Base-by-base conservation (phyloP, 2,888 invertebrate species). In the Meiosimyza decipiens region DNA sequence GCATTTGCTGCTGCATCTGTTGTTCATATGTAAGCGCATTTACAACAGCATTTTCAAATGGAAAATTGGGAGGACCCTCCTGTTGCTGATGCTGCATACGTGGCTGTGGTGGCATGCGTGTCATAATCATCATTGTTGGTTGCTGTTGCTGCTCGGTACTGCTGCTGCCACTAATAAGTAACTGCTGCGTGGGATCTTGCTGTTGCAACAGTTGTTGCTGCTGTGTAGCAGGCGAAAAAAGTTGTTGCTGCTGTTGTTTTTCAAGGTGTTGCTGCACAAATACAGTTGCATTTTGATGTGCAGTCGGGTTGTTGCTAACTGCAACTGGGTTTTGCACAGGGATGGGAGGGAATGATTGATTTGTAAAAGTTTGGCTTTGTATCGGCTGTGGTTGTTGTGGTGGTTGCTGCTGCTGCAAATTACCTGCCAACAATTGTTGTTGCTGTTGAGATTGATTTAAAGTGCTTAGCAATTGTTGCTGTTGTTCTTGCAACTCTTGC, bases 361-460 rank as follows among this genome's bases (percentile, higher is more conserved):
- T 95, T 71, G 95, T 95, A 86, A 93, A 95, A 60, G 95, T 95
- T 87, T 95, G 94, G 47, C 93, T 91, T 33, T 94, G 93, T 82
- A 95, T 95, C 72, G 90, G 87, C 81, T 88, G 88, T 18, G 73
- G 71, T 65, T 65, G 72, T 9, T 60, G 67, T 57, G n/a, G 71
- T 66, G 76, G 78, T 33, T 77, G 77, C 12, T 78, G 76, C 15
- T 73, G 76, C 16, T 75, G 75, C 15, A 73, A 40, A 76, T 6
- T 69, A 74, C 50, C 40, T 71, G 76, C 52, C 71, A 72, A 9
- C 60, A 63, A 12, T 74, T 73, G 1, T 71, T 71, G 18, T 11
- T 69, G 59, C 22, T 76, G 76, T 60, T 73, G 76, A n/a, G 18
- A 51, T n/a, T 62, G 59, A 28, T 51, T 49, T 28, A 72, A 15